These are phyloP conservation scores for Ectemnius lituratus DNA, from an alignment of 2,888 invertebrate species.

Conservation along the genomic window DNA sequence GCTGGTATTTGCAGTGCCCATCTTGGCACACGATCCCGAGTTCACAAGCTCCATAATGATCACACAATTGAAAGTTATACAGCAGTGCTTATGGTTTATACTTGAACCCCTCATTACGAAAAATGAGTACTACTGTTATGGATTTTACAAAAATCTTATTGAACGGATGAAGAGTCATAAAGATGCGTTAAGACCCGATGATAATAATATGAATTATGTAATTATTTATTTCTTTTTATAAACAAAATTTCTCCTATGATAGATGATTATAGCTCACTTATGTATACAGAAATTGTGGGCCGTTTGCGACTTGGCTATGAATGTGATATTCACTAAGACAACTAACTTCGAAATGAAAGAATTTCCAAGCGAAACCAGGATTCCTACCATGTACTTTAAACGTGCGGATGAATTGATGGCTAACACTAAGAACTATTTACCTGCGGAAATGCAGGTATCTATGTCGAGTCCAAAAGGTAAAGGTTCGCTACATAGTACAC, in stretches of 20 bases:
- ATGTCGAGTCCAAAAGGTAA: constrained; percentile 77
- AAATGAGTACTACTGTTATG: constrained; percentile 96
- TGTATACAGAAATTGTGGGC: constrained; percentile 94
- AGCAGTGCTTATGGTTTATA: constrained; percentile 95
- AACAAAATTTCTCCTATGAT: no score
- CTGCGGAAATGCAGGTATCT: constrained; percentile 86
- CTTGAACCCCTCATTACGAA: constrained; percentile 95
- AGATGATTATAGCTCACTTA: constrained; percentile 11
- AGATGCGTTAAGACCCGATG: constrained; percentile 91
- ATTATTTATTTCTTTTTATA: constrained; percentile 72
- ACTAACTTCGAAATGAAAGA: constrained; percentile 93
- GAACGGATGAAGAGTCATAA: constrained; percentile 97
- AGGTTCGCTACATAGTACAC: constrained; percentile 68
- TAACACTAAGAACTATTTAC: constrained; percentile 90
- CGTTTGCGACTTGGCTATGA: constrained; percentile 95
- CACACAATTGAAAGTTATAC: constrained; percentile 87
- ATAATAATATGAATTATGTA: constrained; percentile 90
- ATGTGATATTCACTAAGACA: constrained; percentile 92
- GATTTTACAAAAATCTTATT: constrained; percentile 95
- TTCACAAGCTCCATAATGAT: constrained; percentile 89
- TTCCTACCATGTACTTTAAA: constrained; percentile 94
- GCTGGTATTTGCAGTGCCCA: constrained; percentile 97
- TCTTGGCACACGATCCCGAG: constrained; percentile 94
- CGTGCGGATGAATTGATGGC: constrained; percentile 85
- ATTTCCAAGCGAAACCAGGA: constrained; percentile 90